Evolutionary conservation across 2,888 invertebrate genomes (phyloP), one percentile per base, ranked within the genome.

Genomic region (Polymixis flavicincta): DNA sequence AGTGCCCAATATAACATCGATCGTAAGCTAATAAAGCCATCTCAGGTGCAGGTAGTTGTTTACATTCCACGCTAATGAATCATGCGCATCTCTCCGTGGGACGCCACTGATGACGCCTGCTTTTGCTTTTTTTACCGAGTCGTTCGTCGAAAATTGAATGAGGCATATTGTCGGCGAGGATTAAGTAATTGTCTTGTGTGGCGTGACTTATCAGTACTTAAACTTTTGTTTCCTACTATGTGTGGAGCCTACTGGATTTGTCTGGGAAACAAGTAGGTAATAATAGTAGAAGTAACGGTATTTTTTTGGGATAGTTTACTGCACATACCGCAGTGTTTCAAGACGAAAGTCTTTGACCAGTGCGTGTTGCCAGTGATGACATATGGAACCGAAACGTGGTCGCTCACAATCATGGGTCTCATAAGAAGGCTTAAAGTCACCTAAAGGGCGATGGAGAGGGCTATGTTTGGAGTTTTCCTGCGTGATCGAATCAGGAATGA

Each of bases 21-120:
- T 69, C 54, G 50, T 42, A 42, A 52, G 37, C 32, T 59, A 78
- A 75, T 70, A 80, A 74, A 85, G 76, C 72, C 75, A 74, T 82
- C 81, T 85, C 83, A 88, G 79, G 60, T 60, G 87, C 89, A 93
- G 92, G 92, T 92, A 93, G 90, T 76, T 80, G 75, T 69, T 88
- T 78, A 88, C 91, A 95, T 94, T 93, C 94, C 92, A 72, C 70
- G 42, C 19, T 84, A 87, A 92, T 94, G 95, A 94, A 76, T 94
- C 95, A 94, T 79, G 74, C 80, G 70, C 72, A 67, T 74, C 80
- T 87, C 90, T 87, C 90, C 67, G 87, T 86, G 83, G 91, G 92
- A 89, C 74, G 82, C 65, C 76, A 25, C 32, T 45, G 50, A 45
- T 45, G 50, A 45, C 52, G 63, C 50, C 52, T 45, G 25, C 80